phyloP scores from a whole-genome alignment of 2,113 vertebrate species.

The Zingel zingel region DNA sequence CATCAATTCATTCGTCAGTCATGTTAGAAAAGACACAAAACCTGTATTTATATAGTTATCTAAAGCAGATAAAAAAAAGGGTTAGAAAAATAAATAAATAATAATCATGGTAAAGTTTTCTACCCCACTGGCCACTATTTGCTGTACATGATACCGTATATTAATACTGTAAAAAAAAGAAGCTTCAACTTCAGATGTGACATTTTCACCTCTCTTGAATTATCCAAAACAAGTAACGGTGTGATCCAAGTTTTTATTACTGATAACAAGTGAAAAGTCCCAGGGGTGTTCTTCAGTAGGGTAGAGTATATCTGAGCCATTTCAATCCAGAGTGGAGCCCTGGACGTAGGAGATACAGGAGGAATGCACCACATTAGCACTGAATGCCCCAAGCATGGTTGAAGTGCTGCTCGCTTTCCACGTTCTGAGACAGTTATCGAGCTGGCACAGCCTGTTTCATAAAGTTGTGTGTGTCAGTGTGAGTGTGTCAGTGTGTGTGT shows the following conservation, averaged over 20 bases:
- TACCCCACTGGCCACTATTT: not conserved
- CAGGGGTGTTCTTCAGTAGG: not conserved
- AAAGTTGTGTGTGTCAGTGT: slow-evolving; percentile 14
- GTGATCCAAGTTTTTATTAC: not conserved
- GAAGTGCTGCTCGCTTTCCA: slow-evolving; percentile 13
- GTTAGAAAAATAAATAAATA: not conserved
- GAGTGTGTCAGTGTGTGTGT: slow-evolving; percentile 14
- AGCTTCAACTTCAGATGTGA: not conserved
- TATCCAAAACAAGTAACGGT: not conserved
- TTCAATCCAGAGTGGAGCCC: slow-evolving; percentile 7
- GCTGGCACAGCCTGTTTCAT: slow-evolving; percentile 34
- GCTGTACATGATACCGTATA: not conserved
- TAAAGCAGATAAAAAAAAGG: too few species aligned
- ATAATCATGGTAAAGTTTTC: not conserved
- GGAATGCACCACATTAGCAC: slow-evolving; percentile 32
- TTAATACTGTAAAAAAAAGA: not conserved
- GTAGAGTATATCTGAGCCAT: not conserved
- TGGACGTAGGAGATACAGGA: slow-evolving; percentile 14
- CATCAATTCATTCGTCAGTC: not conserved
- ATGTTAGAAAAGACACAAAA: not conserved
- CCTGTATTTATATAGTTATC: not conserved
- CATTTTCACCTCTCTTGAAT: not conserved
- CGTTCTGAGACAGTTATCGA: slow-evolving; percentile 50
- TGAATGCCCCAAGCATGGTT: slow-evolving; percentile 9
- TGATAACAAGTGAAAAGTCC: not conserved